phyloP scores from a whole-genome alignment of 2,888 invertebrate species.

The Kryphioiulus occultus region DNA sequence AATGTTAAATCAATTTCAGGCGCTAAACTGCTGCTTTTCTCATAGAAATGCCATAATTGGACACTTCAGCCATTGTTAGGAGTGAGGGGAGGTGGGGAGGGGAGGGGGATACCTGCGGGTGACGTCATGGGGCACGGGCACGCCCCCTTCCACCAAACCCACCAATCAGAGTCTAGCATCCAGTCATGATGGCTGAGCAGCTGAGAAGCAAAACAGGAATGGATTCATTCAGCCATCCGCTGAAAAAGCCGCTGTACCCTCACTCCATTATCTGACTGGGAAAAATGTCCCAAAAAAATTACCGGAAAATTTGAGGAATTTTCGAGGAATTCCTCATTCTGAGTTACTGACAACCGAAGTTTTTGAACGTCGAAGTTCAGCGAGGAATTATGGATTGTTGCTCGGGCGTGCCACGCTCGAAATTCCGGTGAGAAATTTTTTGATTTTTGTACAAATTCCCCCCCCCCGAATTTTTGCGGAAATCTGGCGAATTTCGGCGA shows the following conservation, averaged over 20 bases:
- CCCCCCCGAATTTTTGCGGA: neutral
- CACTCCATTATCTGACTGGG: neutral
- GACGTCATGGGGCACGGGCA: neutral
- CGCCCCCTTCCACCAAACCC: neutral
- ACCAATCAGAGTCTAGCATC: neutral
- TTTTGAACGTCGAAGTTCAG: neutral
- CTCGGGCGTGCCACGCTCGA: neutral
- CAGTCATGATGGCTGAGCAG: neutral
- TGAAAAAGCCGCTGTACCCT: neutral
- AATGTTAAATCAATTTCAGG: conserved; percentile 50
- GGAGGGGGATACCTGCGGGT: neutral
- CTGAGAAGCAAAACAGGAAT: neutral
- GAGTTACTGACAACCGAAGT: neutral
- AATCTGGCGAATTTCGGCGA: neutral
- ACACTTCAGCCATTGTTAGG: neutral
- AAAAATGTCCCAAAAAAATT: neutral
- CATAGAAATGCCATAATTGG: neutral
- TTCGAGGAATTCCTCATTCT: neutral
- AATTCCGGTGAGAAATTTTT: neutral
- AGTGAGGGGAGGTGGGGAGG: neutral
- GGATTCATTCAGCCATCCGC: neutral
- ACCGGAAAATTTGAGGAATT: neutral
- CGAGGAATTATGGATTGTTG: neutral
- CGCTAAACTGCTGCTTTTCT: neutral
- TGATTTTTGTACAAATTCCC: neutral